Evolutionary conservation across 2,888 invertebrate genomes (phyloP), one percentile per base, ranked within the genome.

Genomic region (Enchytraeus crypticus): DNA sequence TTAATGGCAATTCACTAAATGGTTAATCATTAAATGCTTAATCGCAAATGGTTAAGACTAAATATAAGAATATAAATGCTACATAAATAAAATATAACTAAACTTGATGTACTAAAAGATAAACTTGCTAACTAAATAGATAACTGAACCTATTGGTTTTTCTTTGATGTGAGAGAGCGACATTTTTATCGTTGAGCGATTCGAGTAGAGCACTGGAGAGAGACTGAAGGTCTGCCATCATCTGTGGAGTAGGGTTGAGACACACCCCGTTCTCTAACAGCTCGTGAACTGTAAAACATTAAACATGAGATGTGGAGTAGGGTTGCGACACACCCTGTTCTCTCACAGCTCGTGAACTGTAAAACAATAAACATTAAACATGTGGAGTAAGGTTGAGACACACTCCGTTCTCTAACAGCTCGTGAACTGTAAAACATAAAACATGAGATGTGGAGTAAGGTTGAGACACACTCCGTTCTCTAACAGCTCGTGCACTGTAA

Each of bases 111-210:
- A 38, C 18, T 38, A 38, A 18, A 18, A 38, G n/a, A n/a, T n/a
- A n/a, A n/a, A n/a, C n/a, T n/a, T n/a, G n/a, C n/a, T n/a, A n/a
- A n/a, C n/a, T n/a, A n/a, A n/a, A n/a, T n/a, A n/a, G n/a, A n/a
- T n/a, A n/a, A n/a, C n/a, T n/a, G n/a, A n/a, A 69, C 69, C 86
- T 88, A 78, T 91, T 92, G 4, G 90, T 87, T 80, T 89, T 88
- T 72, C 88, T 85, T 72, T 90, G 90, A 80, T 91, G 91, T 65
- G 86, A 85, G 32, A 91, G 79, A 1, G 90, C 90, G 62, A 89
- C 82, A 54, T 87, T 88, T 80, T 91, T 91, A 74, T 92, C 91
- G 78, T 88, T 89, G 43, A 91, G 81, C 53, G 89, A 86, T 75
- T 92, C 91, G 70, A 91, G 82, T 45, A 92, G 80, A 5, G 89